These are phyloP conservation scores for Spea hammondii DNA, from an alignment of 2,797 vertebrate genomes.

Conservation along the genomic window DNA sequence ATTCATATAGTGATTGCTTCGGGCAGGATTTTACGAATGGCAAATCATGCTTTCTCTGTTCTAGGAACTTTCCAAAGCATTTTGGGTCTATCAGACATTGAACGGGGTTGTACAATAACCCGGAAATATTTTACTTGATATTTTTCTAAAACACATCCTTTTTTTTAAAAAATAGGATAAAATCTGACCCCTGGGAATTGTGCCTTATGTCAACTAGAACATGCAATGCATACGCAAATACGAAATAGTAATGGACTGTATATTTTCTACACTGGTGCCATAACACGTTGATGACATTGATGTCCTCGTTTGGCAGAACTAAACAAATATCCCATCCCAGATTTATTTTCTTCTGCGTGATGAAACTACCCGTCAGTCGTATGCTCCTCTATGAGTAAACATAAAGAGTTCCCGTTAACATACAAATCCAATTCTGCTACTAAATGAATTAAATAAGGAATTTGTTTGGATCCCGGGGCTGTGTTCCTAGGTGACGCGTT, in stretches of 20 bases:
- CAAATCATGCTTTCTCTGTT: not conserved
- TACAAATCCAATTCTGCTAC: no score
- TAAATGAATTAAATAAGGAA: no score
- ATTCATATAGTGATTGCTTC: not conserved
- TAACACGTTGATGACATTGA: no score
- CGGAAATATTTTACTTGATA: constrained; percentile 25
- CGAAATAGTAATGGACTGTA: not conserved
- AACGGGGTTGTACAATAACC: constrained; percentile 15
- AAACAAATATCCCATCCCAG: no score
- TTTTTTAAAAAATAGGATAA: constrained; percentile 1
- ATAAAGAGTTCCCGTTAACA: no score
- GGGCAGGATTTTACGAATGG: constrained; percentile 13
- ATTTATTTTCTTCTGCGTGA: no score
- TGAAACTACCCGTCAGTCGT: no score
- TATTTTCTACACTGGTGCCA: not conserved
- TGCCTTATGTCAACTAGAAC: constrained; percentile 70
- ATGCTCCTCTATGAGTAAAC: no score
- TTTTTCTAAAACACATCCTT: constrained; percentile 12
- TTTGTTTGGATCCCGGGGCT: no score
- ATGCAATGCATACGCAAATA: constrained; percentile 65
- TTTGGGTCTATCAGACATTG: not conserved
- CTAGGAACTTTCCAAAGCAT: not conserved
- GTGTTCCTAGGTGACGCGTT: no score
- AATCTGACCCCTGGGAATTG: constrained; percentile 55
- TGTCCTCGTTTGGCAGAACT: no score